Conservation (phyloP, 2,797 vertebrate species). For the Esox masquinongy region DNA sequence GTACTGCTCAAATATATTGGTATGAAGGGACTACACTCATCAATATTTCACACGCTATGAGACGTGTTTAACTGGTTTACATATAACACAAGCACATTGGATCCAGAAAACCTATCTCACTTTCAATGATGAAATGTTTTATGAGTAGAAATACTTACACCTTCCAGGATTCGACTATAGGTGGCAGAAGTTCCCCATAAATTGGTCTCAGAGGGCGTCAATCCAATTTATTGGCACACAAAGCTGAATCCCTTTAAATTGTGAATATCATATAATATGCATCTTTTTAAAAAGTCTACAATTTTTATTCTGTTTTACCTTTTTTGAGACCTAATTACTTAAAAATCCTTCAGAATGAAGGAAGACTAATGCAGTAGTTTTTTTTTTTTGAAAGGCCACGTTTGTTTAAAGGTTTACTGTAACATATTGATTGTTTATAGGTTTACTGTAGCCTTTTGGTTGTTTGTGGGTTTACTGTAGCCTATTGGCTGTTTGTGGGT, state of each 20-base stretch:
- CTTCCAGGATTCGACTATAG: conserved; percentile 56
- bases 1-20: not conserved
- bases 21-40: not conserved
- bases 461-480: not conserved
- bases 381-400: not conserved
- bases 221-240: not conserved
- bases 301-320: too few relatives aligned
- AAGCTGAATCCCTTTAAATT: not conserved
- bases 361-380: not conserved
- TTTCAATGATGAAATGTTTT: not conserved
- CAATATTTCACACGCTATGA: not conserved
- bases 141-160: not conserved
- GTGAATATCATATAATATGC: not conserved
- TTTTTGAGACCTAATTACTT: not conserved
- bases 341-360: not conserved
- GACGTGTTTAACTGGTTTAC: not conserved
- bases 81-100: not conserved
- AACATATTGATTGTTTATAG: too few relatives aligned
- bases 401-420: too few relatives aligned
- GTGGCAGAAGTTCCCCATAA: conserved; percentile 68
- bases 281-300: not conserved
- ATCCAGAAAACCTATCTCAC: not conserved
- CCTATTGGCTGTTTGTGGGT: too few relatives aligned
- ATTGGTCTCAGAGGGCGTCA: conserved; percentile 28
- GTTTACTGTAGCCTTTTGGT: not conserved